phyloP scores from a whole-genome alignment of 1,140 invertebrate genomes.

The Manduca sexta region DNA sequence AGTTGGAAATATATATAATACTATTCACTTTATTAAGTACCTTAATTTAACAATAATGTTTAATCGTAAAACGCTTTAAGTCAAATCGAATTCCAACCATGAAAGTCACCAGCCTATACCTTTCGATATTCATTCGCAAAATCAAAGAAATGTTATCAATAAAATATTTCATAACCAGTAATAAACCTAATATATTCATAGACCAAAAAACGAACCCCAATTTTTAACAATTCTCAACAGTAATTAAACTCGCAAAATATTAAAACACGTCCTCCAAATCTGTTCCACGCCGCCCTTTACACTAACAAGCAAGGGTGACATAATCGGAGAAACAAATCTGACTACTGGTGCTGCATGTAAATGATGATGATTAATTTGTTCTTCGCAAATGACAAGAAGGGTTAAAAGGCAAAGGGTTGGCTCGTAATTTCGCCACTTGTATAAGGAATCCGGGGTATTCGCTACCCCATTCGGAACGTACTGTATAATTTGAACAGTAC shows the following conservation, averaged over 20 bases:
- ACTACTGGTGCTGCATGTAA: slow-evolving; percentile 66
- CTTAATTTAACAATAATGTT: no score
- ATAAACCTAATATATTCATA: no score
- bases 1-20: no score
- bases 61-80: no score
- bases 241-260: slow-evolving; percentile 43
- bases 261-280: slow-evolving; percentile 56
- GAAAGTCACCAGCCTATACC: no score
- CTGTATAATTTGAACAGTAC: slow-evolving; percentile 39
- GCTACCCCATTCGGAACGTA: not conserved
- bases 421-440: slow-evolving; percentile 48
- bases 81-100: no score
- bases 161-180: no score
- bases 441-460: slow-evolving; percentile 48
- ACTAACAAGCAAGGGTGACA: slow-evolving; percentile 61
- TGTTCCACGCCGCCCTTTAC: slow-evolving; percentile 36
- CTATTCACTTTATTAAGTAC: no score
- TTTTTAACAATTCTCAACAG: not conserved
- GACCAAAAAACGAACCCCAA: no score
- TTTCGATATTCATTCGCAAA: no score
- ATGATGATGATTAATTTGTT: slow-evolving; percentile 73
- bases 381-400: slow-evolving; percentile 68
- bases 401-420: slow-evolving; percentile 57
- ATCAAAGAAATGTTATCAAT: no score
- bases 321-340: slow-evolving; percentile 72